Conservation (phyloP, 2,888 invertebrate species). For the Horisme vitalbata region DNA sequence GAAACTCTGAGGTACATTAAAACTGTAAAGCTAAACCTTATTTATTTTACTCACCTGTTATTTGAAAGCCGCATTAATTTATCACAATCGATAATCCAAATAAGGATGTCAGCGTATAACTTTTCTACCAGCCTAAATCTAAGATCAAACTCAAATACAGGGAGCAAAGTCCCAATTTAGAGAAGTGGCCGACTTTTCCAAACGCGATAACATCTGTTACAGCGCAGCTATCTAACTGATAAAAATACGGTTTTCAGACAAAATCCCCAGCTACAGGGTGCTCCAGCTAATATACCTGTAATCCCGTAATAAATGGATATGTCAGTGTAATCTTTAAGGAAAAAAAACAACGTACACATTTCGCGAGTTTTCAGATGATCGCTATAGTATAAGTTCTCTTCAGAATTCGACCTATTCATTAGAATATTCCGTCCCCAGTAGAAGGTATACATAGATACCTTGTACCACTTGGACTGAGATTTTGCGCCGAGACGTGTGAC, state of each 20-base stretch:
- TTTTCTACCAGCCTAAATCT: constrained; percentile 7
- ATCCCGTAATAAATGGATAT: neutral
- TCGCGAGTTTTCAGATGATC: too few relatives aligned
- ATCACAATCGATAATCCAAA: neutral
- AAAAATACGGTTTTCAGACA: constrained; percentile 4
- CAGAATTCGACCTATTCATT: too few relatives aligned
- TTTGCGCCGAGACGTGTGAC: too few relatives aligned
- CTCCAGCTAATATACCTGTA: neutral
- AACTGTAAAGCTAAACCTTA: too few relatives aligned
- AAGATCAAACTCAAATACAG: constrained; percentile 17
- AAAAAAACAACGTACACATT: too few relatives aligned
- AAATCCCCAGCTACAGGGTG: constrained; percentile 3
- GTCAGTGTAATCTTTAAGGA: neutral
- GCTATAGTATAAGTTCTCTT: too few relatives aligned
- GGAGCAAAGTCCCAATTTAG: constrained; percentile 11
- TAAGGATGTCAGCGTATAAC: constrained; percentile 2
- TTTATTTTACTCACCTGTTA: too few relatives aligned
- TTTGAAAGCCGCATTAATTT: neutral
- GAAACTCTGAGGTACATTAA: too few relatives aligned
- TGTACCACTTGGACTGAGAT: too few relatives aligned
- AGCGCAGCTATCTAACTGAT: constrained; percentile 2
- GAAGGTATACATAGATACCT: too few relatives aligned
- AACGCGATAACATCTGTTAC: constrained; percentile 14
- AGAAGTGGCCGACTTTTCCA: constrained; percentile 11
- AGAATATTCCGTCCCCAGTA: too few relatives aligned